Conservation (phyloP, 2,888 invertebrate genomes). For the Bembecia ichneumoniformis region DNA sequence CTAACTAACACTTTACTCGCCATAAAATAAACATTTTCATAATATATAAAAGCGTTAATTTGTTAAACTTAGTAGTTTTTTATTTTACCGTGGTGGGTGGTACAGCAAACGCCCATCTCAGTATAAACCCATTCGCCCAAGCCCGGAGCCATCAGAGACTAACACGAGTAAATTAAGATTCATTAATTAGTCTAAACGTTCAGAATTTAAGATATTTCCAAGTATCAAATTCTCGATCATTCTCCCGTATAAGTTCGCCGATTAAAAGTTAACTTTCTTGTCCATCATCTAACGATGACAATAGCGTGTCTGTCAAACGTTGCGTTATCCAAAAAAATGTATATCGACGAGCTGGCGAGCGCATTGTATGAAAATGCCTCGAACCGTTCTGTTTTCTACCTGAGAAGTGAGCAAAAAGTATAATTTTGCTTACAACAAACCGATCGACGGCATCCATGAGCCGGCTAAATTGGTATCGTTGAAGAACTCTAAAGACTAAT, state of each 20-base stretch:
- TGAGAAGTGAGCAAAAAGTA: constrained; percentile 63
- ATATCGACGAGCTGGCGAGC: constrained; percentile 59
- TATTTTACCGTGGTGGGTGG: too few relatives aligned
- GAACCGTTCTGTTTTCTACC: constrained; percentile 51
- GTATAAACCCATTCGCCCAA: too few relatives aligned
- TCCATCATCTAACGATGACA: constrained; percentile 64
- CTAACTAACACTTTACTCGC: too few relatives aligned
- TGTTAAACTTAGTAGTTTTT: too few relatives aligned
- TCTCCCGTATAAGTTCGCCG: constrained; percentile 45
- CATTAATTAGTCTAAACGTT: neutral
- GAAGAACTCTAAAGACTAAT: constrained; percentile 58
- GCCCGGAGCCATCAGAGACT: too few relatives aligned
- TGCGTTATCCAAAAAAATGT: constrained; percentile 53
- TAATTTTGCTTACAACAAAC: constrained; percentile 55
- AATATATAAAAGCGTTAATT: too few relatives aligned
- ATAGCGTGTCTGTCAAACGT: constrained; percentile 66
- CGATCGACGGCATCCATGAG: constrained; percentile 41
- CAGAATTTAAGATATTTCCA: neutral
- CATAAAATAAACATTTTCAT: too few relatives aligned
- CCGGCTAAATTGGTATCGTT: constrained; percentile 59
- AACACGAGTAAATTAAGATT: neutral
- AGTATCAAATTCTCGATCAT: constrained; percentile 25
- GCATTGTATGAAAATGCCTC: constrained; percentile 70
- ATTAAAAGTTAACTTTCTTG: constrained; percentile 57
- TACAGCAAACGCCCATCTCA: too few relatives aligned